A percentile compares a stretch with the other conserved stretches of the same genome.
phyloP scores from a whole-genome alignment of 1,140 invertebrate genomes.

The Drosophila hydei region DNA sequence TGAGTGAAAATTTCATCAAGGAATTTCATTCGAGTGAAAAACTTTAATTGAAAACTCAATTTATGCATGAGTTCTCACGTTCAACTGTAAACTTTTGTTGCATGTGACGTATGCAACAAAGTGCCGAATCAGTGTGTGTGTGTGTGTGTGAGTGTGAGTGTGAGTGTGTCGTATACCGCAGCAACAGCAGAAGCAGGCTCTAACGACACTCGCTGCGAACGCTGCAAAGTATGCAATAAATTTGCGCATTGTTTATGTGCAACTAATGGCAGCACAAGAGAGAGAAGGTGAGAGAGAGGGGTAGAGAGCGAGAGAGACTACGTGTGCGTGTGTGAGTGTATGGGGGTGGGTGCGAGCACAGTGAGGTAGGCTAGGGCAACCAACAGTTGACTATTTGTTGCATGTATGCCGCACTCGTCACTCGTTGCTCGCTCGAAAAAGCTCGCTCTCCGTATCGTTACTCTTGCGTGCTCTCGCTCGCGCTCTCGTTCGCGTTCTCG shows the following conservation, averaged over 20 bases:
- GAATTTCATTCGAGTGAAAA: constrained; percentile 14
- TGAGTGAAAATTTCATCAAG: constrained; percentile 9
- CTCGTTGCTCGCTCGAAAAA: constrained; percentile 14
- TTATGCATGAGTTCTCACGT: constrained; percentile 57
- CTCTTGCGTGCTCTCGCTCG: constrained; percentile 11
- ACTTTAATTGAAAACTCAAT: constrained; percentile 37
- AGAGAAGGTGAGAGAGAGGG: neutral
- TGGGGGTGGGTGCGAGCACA: constrained; percentile 39
- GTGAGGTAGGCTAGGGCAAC: constrained; percentile 80
- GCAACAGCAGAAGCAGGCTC: constrained; percentile 31
- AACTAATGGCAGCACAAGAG: constrained; percentile 12
- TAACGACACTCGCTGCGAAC: constrained; percentile 62
- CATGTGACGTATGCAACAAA: constrained; percentile 75
- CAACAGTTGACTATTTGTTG: constrained; percentile 82
- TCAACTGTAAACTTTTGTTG: constrained; percentile 57
- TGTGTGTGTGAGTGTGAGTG: constrained; percentile 13
- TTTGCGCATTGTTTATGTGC: constrained; percentile 81
- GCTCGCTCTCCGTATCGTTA: constrained; percentile 5
- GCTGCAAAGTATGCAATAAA: constrained; percentile 81
- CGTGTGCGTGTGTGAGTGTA: constrained; percentile 12
- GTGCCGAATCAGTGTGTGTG: constrained; percentile 45
- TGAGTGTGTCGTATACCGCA: constrained; percentile 52
- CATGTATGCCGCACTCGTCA: constrained; percentile 58
- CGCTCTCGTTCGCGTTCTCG: constrained; percentile 5
- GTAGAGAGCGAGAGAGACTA: neutral